Base-by-base conservation (phyloP, 2,113 vertebrate genomes). In the Chitala chitala region DNA sequence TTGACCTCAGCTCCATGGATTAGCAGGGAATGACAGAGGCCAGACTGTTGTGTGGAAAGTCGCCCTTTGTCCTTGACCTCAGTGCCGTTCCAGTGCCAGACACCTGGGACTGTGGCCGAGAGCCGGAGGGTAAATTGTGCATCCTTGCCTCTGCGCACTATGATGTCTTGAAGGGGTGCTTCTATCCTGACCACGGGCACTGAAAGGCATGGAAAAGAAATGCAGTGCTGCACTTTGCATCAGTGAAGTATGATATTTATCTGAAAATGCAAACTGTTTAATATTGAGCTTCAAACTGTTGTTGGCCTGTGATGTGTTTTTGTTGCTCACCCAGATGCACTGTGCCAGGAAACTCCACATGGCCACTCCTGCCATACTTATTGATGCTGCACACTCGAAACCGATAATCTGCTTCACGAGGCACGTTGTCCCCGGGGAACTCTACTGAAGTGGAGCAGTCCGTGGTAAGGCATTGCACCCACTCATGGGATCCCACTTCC, bases 381-480 rank as follows among this genome's bases (percentile, higher is more conserved):
- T 94, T 98, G 81, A 95, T 61, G 0, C 93, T 90, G 3, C 92
- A 93, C 79, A 98, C 46, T 0, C 95, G 92, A 86, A 96, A 98
- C 54, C 90, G 83, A 84, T 95, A 98, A 85, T 94, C 78, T 0
- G 91, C 94, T 78, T 98, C 94, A 0, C 83, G 79, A 0, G 93
- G 91, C 69, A 96, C 89, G 0, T 85, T 91, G 80, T 96, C 92
- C 0, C 94, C 90, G 0, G 82, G 81, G 71, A 98, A 85, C 79
- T 94, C 92, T 24, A 92, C 91, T 0, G 83, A 84, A 9, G 92
- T 89, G 0, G 87, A 85, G 0, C 84, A 85, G 74, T 96, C 94
- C 0, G 94, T 92, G 78, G 92, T 90, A 0, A 95, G 88, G 78
- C 93, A 96, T 81, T 91, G 93, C 78, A 93, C 86, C 96, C 96